Evolutionary conservation across 1,140 invertebrate species (phyloP), one percentile per base, ranked within the genome.

Genomic region (Dinothrombium tinctorium): DNA sequence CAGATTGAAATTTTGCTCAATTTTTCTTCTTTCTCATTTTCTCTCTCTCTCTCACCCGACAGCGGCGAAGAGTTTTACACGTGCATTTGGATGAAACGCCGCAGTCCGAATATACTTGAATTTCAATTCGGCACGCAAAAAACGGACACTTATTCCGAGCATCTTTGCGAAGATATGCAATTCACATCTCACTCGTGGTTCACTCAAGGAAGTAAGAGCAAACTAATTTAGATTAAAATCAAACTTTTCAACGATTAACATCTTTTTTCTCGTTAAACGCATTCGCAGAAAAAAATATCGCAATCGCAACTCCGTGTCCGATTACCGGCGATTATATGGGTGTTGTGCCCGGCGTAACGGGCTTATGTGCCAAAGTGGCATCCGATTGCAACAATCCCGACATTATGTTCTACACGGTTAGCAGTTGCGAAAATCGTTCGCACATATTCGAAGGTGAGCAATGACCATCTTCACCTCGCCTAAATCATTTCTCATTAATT

Each of bases 401-500:
- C 52, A 60, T 71, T 23, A 76, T 76, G 73, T 73, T 72, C 47
- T 74, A 71, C 51, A 70, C 68, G 50, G 71, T 74, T 11, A 68
- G 61, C 21, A 67, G 71, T 39, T 76, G 73, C 47, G 49, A 52
- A 54, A 62, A 50, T 58, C 59, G 40, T 50, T 49, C 63, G 22
- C 68, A 72, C 54, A 55, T 74, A 17, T 73, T 66, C 49, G 72
- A 73, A 65, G 68, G 69, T 71, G 56, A 53, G n/a, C n/a, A n/a
- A n/a, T 51, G 42, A 37, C 20, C 14, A 22, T 26, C 7, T 26
- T 7, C 17, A 24, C 6, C 7, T 15, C 5, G 6, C 6, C 5
- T 33, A 14, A 15, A 33, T 33, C 5, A 33, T 9, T 28, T 33
- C 6, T 33, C 7, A 33, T 33, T 33, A 6, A 15, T 33, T 33